phyloP scores from a whole-genome alignment of 2,797 vertebrate genomes.

The Pteropus rufus region DNA sequence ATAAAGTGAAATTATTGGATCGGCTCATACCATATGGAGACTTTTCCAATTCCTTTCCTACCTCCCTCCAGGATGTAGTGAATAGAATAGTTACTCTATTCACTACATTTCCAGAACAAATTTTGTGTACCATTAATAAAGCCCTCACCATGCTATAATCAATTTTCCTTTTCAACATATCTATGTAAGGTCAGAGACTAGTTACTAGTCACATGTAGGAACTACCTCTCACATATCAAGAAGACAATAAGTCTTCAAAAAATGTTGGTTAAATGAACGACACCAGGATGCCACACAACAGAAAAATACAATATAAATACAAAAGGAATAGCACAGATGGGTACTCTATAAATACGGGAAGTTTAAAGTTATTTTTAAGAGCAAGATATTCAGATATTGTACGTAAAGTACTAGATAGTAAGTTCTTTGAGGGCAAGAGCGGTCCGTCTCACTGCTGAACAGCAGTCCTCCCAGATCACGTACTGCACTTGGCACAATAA shows the following conservation, averaged over 20 bases:
- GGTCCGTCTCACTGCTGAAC: no score
- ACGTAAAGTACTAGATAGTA: not conserved
- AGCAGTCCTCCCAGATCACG: fast-evolving
- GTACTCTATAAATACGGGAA: not conserved
- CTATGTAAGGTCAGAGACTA: not conserved
- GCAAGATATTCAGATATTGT: not conserved
- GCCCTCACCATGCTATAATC: not conserved
- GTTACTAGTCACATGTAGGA: not conserved
- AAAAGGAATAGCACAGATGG: not conserved
- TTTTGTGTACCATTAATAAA: not conserved
- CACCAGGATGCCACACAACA: not conserved
- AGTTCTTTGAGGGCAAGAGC: not conserved
- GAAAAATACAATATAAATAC: not conserved
- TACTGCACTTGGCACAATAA: no score
- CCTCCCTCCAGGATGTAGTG: not conserved
- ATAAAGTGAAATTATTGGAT: not conserved
- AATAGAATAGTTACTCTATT: not conserved
- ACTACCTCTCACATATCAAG: not conserved
- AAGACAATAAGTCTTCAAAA: not conserved
- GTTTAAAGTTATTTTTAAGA: not conserved
- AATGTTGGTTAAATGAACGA: not conserved
- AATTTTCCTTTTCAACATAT: not conserved
- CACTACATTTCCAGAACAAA: not conserved
- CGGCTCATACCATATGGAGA: not conserved
- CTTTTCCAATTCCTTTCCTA: not conserved